A percentile compares a stretch with the other conserved stretches of the same genome.
These are phyloP conservation scores for Nomada flava DNA, from an alignment of 2,888 invertebrate species.

Conservation along the genomic window DNA sequence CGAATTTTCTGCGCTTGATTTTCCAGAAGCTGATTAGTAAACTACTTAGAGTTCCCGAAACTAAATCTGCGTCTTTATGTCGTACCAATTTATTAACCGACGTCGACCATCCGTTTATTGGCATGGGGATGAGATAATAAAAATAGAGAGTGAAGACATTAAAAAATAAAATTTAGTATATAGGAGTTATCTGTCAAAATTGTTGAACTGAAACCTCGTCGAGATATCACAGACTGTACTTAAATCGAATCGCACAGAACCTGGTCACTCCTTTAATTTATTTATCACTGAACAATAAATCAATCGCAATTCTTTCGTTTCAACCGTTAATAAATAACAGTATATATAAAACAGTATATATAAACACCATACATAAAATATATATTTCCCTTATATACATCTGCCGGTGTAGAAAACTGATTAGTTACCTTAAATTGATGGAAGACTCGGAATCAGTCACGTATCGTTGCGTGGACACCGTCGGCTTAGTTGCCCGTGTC, in stretches of 20 bases:
- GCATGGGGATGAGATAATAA: not conserved
- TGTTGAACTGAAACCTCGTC: too few species aligned
- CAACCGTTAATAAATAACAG: too few species aligned
- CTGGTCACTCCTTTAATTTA: too few species aligned
- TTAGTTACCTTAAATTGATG: constrained; percentile 17
- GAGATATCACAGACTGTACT: too few species aligned
- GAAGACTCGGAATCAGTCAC: constrained; percentile 30
- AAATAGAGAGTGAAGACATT: not conserved
- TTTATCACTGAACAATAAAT: too few species aligned
- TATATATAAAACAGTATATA: too few species aligned
- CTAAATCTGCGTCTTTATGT: constrained; percentile 11
- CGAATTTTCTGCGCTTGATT: constrained; percentile 17
- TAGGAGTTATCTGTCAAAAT: too few species aligned
- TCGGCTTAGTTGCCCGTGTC: constrained; percentile 40
- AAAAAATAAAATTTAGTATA: too few species aligned
- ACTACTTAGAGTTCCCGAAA: not conserved
- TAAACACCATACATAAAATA: too few species aligned
- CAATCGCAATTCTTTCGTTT: too few species aligned
- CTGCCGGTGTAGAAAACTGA: not conserved
- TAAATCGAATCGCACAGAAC: too few species aligned
- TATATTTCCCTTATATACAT: too few species aligned
- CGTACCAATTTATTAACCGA: constrained; percentile 45
- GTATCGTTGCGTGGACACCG: constrained; percentile 33
- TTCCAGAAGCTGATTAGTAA: constrained; percentile 15
- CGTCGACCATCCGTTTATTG: constrained; percentile 16